These are phyloP conservation scores for Ichneumoninae sp. DNA, from an alignment of 2,888 invertebrate genomes.

Conservation along the genomic window DNA sequence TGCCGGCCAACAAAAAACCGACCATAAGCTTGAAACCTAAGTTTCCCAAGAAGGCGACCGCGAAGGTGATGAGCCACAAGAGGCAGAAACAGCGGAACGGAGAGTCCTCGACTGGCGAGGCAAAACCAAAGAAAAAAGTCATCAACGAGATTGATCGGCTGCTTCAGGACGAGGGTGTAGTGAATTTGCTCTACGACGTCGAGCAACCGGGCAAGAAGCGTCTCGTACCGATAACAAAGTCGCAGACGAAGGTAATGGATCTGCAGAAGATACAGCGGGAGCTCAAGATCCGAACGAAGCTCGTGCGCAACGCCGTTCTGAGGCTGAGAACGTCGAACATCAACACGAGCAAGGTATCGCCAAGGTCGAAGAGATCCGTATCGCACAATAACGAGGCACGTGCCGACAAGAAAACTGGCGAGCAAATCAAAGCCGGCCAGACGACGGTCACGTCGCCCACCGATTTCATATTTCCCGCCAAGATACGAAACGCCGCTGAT, in stretches of 20 bases:
- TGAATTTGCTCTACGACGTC: slow-evolving; percentile 93
- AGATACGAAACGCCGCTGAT: slow-evolving; percentile 87
- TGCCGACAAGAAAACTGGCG: slow-evolving; percentile 70
- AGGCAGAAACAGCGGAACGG: slow-evolving; percentile 65
- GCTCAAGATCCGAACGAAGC: slow-evolving; percentile 85
- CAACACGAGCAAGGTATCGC: slow-evolving; percentile 86
- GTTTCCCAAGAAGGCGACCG: slow-evolving; percentile 45
- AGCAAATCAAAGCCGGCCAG: slow-evolving; percentile 60
- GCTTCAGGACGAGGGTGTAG: slow-evolving; percentile 94
- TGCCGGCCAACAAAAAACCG: slow-evolving; percentile 69
- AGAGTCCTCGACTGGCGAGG: slow-evolving; percentile 67
- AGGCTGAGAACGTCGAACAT: slow-evolving; percentile 85
- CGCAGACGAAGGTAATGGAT: slow-evolving; percentile 82
- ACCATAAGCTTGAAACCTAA: slow-evolving; percentile 42
- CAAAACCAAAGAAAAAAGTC: slow-evolving; percentile 85
- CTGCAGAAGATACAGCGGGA: slow-evolving; percentile 82
- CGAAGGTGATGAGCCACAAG: slow-evolving; percentile 58
- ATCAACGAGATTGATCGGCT: slow-evolving; percentile 91
- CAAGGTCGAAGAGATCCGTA: slow-evolving; percentile 84
- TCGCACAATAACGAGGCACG: slow-evolving; percentile 70
- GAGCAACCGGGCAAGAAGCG: slow-evolving; percentile 85
- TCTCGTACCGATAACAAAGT: slow-evolving; percentile 81
- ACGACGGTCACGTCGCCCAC: slow-evolving; percentile 70
- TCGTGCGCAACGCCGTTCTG: slow-evolving; percentile 87
- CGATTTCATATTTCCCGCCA: slow-evolving; percentile 80